phyloP scores from a whole-genome alignment of 2,797 vertebrate genomes.

The Acrocephalus scirpaceus region DNA sequence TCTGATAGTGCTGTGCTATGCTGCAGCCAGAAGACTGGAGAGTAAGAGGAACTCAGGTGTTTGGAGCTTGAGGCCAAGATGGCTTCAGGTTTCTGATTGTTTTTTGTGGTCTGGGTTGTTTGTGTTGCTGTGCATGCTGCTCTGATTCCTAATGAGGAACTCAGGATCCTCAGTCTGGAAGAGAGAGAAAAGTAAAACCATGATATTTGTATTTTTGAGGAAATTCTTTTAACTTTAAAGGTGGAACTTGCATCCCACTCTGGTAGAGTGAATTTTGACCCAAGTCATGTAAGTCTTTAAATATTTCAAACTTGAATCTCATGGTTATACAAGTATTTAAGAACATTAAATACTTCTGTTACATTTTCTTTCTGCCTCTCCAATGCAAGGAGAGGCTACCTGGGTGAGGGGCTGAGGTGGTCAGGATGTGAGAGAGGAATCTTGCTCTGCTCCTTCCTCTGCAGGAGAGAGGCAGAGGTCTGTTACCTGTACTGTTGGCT shows the following conservation, averaged over 20 bases:
- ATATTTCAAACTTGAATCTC: background rate
- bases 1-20: rapidly evolving
- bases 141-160: background rate
- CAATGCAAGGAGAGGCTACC: background rate
- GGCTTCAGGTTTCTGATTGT: background rate
- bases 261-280: background rate
- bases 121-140: background rate
- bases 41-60: background rate
- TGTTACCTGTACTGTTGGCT: background rate
- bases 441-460: background rate
- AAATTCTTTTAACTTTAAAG: background rate
- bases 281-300: background rate
- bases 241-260: background rate
- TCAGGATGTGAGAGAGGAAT: background rate
- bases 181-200: background rate
- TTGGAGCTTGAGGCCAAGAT: background rate
- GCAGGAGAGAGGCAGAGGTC: background rate
- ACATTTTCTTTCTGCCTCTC: rapidly evolving
- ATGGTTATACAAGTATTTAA: background rate
- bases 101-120: rapidly evolving
- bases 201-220: background rate
- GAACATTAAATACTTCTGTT: background rate
- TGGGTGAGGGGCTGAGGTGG: background rate
- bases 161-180: background rate
- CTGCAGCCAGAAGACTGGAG: background rate